A percentile compares a stretch with the other conserved stretches of the same genome.
Conservation (phyloP, 2,888 invertebrate genomes). For the Pachliopta kotzebuea region DNA sequence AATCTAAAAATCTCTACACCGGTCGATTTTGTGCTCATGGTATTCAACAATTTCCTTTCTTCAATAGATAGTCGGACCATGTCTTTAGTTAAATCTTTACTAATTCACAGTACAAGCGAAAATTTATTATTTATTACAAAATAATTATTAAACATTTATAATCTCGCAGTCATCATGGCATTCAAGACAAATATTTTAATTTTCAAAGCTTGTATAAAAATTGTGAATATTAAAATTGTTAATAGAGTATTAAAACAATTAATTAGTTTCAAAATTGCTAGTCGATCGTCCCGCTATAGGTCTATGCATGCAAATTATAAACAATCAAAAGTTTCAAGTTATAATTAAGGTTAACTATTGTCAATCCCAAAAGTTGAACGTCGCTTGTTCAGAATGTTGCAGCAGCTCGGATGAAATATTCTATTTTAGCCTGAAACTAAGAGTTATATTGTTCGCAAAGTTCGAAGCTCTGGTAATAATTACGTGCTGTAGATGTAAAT, state of each 20-base stretch:
- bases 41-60: too few relatives aligned
- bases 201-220: neutral
- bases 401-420: conserved; percentile 3
- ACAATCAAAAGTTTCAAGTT: conserved; percentile 5
- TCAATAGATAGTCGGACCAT: too few relatives aligned
- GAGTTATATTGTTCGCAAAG: conserved; percentile 2
- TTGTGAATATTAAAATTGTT: neutral
- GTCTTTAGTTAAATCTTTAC: too few relatives aligned
- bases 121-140: too few relatives aligned
- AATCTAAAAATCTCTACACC: too few relatives aligned
- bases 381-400: conserved; percentile 2
- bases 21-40: too few relatives aligned
- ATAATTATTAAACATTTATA: too few relatives aligned
- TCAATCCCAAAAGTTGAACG: conserved; percentile 1
- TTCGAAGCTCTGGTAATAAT: neutral
- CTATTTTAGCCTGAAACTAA: conserved; percentile 8
- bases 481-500: neutral
- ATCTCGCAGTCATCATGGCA: neutral
- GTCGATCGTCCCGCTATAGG: neutral
- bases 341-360: conserved; percentile 9
- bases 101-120: too few relatives aligned
- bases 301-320: neutral
- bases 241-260: neutral
- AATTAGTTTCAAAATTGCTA: neutral
- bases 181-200: neutral